Percentiles rank a stretch among this genome's conserved stretches.
Evolutionary conservation across 2,113 vertebrate genomes (phyloP).

Genomic region (Morphnarchus princeps): DNA sequence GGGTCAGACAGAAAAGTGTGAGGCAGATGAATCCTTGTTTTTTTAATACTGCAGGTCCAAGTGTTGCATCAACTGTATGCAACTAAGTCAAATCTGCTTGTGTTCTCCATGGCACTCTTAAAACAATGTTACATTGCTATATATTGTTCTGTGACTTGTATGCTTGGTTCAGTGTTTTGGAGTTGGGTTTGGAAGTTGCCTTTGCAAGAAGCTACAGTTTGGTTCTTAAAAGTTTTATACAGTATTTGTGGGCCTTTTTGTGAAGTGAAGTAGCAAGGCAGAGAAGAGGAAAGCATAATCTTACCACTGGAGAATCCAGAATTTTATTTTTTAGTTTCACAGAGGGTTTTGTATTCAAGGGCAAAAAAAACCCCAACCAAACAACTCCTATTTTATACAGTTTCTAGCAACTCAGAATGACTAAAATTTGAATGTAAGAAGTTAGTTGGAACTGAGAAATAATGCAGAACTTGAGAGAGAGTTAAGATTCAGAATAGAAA

Average conservation of each 20-base stretch:
- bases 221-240: background rate
- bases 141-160: background rate
- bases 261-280: background rate
- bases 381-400: background rate
- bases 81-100: background rate
- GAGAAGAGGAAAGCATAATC: background rate
- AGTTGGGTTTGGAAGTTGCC: background rate
- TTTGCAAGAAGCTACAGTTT: background rate
- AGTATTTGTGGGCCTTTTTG: background rate
- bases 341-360: background rate
- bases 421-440: background rate
- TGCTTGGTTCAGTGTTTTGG: background rate
- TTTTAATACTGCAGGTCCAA: background rate
- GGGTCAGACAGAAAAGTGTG: background rate
- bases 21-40: background rate
- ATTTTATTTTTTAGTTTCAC: background rate
- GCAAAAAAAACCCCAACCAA: background rate
- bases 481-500: background rate
- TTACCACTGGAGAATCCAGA: background rate
- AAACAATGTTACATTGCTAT: background rate
- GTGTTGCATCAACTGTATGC: background rate
- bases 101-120: background rate
- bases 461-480: background rate
- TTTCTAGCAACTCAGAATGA: background rate
- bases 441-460: background rate